Evolutionary conservation across 2,113 vertebrate species (phyloP), one percentile per base, ranked within the genome.

Genomic region (Callocephalon fimbriatum): DNA sequence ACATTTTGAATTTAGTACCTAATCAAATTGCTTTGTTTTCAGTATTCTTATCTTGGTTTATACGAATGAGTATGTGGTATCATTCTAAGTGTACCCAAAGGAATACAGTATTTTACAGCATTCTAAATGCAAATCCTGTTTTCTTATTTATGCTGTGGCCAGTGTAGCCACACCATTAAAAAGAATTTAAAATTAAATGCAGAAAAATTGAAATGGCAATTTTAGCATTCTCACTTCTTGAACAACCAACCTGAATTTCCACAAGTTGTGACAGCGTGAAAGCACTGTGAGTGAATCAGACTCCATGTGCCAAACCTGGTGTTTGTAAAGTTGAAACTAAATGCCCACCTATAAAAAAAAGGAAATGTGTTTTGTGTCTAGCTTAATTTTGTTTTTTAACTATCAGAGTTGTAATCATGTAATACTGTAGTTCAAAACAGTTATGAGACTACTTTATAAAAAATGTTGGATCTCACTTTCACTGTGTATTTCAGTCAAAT

Each of bases 71-170:
- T 93, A 54, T 88, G 95, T 15, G 59, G 66, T 91, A 92, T 87
- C 86, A 88, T 93, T 62, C 48, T 96, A 95, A 97, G 44, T 40
- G 94, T 79, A 97, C 91, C 90, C 90, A 4, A 91, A 97, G 88
- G 88, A 96, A 95, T 86, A 91, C 32, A 96, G 74, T 91, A 91
- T 96, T 98, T 98, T 97, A 96, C 58, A 95, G 73, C 80, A 91
- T 94, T 98, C 92, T 98, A 97, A 98, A 98, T 97, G 88, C 93
- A 98, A 97, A 98, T 97, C 81, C 48, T 93, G 61, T 88, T 97
- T 93, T 78, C n/a, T 96, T 92, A 96, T 96, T 98, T 97, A 96
- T 95, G 68, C 68, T 90, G 38, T 83, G 82, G 80, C 86, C 80
- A 96, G 40, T 84, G 56, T 51, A 95, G 84, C 58, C 17, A 12